Percentiles rank a stretch among this genome's conserved stretches.
These are phyloP conservation scores for Prietella phreatophila DNA, from an alignment of 2,113 vertebrate species.

Conservation along the genomic window DNA sequence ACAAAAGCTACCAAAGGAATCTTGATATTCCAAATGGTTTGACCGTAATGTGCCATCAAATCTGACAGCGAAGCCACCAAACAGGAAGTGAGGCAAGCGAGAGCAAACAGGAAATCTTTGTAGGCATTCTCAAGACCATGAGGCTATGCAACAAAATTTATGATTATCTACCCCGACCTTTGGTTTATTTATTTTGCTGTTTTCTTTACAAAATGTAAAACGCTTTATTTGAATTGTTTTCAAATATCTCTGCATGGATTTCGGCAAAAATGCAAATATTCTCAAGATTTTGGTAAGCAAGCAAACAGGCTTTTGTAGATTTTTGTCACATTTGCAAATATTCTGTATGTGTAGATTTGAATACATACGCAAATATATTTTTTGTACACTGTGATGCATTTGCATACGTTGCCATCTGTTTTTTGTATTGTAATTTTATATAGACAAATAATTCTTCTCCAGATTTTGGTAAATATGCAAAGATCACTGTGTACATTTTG, in stretches of 20 bases:
- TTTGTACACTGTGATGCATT: not conserved
- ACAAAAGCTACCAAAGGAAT: too few relatives aligned
- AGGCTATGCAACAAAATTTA: too few relatives aligned
- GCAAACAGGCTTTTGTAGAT: not conserved
- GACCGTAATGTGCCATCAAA: too few relatives aligned
- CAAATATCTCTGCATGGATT: not conserved
- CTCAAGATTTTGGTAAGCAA: too few relatives aligned
- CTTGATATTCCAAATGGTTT: too few relatives aligned
- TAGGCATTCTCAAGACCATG: too few relatives aligned
- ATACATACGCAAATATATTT: not conserved
- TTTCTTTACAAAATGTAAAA: not conserved
- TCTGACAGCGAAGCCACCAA: too few relatives aligned
- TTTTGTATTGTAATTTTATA: not conserved
- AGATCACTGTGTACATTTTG: not conserved
- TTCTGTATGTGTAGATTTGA: not conserved
- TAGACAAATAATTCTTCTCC: not conserved
- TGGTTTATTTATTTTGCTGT: not conserved
- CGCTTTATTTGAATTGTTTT: not conserved
- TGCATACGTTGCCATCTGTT: not conserved
- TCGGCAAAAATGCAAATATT: not conserved
- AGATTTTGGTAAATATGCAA: not conserved
- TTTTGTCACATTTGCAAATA: not conserved
- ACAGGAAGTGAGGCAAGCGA: too few relatives aligned
- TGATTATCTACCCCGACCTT: not conserved
- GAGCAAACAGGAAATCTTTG: too few relatives aligned